phyloP scores from a whole-genome alignment of 2,113 vertebrate genomes.

The Panthera uncia region DNA sequence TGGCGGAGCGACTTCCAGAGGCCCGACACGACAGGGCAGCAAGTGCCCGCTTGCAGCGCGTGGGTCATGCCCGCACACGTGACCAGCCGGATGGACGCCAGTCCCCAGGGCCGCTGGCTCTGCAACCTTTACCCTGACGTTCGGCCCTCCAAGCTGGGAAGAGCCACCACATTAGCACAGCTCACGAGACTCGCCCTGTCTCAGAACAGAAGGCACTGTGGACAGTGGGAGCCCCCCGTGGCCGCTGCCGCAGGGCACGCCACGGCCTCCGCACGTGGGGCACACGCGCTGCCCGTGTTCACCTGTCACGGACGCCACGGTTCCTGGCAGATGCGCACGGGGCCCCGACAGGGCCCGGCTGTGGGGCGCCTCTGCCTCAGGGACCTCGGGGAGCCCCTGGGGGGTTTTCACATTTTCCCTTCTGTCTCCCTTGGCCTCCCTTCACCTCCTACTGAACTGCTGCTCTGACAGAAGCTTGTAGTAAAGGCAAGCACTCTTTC shows the following conservation, averaged over 20 bases:
- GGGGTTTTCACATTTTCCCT: neutral
- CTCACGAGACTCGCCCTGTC: neutral
- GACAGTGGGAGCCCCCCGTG: rapidly evolving
- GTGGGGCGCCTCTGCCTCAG: neutral
- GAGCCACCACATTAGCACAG: rapidly evolving
- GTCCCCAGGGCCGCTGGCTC: neutral
- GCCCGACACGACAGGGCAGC: neutral
- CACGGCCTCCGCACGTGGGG: rapidly evolving
- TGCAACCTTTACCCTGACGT: rapidly evolving
- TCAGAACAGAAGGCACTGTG: neutral
- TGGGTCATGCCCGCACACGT: neutral
- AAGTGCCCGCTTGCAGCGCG: rapidly evolving
- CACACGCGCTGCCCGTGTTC: rapidly evolving
- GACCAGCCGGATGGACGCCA: neutral
- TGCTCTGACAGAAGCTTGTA: neutral
- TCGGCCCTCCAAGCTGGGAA: neutral
- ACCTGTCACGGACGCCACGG: neutral
- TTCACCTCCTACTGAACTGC: rapidly evolving
- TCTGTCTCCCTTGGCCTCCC: neutral
- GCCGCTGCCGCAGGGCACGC: neutral
- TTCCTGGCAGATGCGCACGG: neutral
- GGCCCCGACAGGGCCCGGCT: neutral
- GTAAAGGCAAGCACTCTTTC: neutral
- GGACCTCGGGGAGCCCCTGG: rapidly evolving
- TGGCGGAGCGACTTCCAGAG: neutral